These are phyloP conservation scores for Pardalotus punctatus DNA, from an alignment of 2,113 vertebrate species.

Conservation along the genomic window DNA sequence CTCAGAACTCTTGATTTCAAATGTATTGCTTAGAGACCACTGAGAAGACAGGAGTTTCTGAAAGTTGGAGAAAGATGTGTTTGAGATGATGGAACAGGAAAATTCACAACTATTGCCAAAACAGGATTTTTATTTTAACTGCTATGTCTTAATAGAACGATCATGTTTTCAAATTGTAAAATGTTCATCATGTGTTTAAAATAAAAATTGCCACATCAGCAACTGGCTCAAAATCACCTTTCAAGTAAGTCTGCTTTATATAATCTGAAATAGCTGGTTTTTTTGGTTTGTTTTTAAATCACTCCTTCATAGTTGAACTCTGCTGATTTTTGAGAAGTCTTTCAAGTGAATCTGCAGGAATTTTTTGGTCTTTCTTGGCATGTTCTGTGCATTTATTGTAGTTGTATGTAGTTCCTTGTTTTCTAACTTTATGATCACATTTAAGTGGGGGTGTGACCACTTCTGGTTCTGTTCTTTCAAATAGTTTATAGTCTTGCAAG, in stretches of 20 bases:
- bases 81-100: background rate
- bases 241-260: background rate
- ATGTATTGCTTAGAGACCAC: background rate
- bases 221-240: background rate
- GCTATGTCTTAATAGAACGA: background rate
- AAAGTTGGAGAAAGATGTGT: background rate
- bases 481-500: background rate
- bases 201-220: background rate
- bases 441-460: background rate
- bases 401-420: background rate
- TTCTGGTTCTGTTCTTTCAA: background rate
- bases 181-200: background rate
- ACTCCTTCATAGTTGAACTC: background rate
- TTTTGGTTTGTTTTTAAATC: background rate
- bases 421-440: background rate
- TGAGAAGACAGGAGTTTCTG: background rate
- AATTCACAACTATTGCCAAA: background rate
- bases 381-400: background rate
- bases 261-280: background rate
- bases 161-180: background rate
- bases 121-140: background rate
- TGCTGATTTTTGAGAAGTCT: background rate
- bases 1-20: background rate
- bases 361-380: background rate
- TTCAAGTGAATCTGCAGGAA: background rate